Percentiles rank a stretch among this genome's conserved stretches.
These are phyloP conservation scores for Odontocolon sp. DNA, from an alignment of 2,888 invertebrate genomes.

Conservation along the genomic window DNA sequence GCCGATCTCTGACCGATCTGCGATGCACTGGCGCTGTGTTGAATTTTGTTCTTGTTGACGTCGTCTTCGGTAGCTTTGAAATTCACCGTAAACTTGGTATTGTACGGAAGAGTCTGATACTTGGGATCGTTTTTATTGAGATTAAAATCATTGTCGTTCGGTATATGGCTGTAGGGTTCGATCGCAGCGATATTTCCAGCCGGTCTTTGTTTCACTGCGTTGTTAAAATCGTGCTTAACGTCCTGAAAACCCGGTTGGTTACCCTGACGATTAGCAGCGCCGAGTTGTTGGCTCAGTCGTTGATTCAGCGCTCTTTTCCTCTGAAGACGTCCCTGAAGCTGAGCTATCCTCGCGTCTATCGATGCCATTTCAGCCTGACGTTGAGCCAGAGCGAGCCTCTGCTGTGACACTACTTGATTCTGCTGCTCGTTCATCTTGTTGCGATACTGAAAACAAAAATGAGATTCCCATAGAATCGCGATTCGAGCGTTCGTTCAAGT, in stretches of 20 bases:
- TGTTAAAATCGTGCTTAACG: constrained; percentile 79
- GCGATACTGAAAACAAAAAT: constrained; percentile 87
- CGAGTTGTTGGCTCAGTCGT: constrained; percentile 86
- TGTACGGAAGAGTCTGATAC: constrained; percentile 95
- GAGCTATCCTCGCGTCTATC: constrained; percentile 96
- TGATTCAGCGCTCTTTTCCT: constrained; percentile 93
- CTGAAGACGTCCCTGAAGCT: constrained; percentile 94
- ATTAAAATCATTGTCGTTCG: constrained; percentile 86
- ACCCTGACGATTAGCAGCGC: constrained; percentile 74
- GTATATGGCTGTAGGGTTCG: constrained; percentile 93
- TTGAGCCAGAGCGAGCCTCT: constrained; percentile 93
- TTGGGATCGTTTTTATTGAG: constrained; percentile 94
- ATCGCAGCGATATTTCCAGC: constrained; percentile 93
- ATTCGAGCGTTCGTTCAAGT: background rate
- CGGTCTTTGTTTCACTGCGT: constrained; percentile 81
- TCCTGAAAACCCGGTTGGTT: constrained; percentile 81
- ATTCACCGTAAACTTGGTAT: constrained; percentile 90
- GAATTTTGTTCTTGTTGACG: constrained; percentile 78
- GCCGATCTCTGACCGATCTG: constrained; percentile 76
- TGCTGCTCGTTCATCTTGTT: constrained; percentile 98
- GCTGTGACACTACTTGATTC: constrained; percentile 93
- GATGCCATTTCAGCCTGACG: constrained; percentile 95
- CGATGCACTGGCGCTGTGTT: constrained; percentile 79
- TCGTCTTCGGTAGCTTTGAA: constrained; percentile 80
- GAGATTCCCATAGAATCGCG: background rate